phyloP scores from a whole-genome alignment of 2,888 invertebrate genomes.

The Physocephala rufipes region DNA sequence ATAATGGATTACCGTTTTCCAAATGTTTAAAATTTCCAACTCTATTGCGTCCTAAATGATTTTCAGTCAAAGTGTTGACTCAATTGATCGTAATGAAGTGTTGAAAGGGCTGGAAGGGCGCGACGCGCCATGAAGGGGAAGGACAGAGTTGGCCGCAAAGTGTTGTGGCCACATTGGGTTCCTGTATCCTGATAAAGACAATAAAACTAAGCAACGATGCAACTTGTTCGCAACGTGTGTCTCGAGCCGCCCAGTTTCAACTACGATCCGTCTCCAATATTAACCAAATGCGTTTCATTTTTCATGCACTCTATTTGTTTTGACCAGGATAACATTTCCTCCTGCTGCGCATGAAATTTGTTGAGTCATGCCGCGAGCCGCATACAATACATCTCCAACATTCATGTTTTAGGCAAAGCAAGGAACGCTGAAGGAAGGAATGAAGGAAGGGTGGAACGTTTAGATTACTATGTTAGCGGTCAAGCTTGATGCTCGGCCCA shows the following conservation, averaged over 20 bases:
- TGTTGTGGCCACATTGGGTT: neutral
- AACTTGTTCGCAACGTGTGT: neutral
- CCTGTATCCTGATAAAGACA: slow-evolving; percentile 10
- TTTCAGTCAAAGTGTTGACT: slow-evolving; percentile 23
- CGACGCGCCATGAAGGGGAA: neutral
- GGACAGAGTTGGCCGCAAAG: neutral
- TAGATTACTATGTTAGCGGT: no score
- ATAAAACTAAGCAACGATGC: neutral
- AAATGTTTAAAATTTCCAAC: slow-evolving; percentile 3
- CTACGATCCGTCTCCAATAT: slow-evolving; percentile 5
- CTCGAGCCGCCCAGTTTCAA: neutral
- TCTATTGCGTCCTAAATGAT: slow-evolving; percentile 18
- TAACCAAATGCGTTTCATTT: slow-evolving; percentile 26
- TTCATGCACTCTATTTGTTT: slow-evolving; percentile 45
- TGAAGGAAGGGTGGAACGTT: no score
- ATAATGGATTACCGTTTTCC: neutral
- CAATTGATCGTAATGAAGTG: slow-evolving; percentile 23
- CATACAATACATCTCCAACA: slow-evolving; percentile 19
- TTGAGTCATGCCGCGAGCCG: slow-evolving; percentile 30
- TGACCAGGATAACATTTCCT: slow-evolving; percentile 48
- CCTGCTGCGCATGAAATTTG: slow-evolving; percentile 49
- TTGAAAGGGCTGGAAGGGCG: neutral
- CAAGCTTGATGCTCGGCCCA: no score
- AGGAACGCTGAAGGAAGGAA: neutral
- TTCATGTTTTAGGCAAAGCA: neutral